Conservation (phyloP, 2,888 invertebrate genomes). For the Hyppa rectilinea region DNA sequence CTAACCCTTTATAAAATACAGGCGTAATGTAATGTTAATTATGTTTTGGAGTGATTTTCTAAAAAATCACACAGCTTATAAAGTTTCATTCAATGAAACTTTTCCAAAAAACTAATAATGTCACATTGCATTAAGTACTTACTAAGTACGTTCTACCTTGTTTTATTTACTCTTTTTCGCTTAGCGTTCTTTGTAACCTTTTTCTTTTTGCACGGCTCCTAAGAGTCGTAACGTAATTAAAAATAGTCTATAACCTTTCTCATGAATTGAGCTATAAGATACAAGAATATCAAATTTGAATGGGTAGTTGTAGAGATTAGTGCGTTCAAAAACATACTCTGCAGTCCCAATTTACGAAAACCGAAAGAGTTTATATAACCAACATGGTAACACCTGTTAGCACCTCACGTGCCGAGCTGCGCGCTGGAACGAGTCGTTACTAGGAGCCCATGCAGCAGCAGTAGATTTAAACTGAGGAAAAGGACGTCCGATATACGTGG, state of each 20-base stretch:
- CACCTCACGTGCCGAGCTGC: no score
- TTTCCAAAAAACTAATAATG: no score
- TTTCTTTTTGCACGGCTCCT: neutral
- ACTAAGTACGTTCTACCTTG: no score
- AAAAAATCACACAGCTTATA: no score
- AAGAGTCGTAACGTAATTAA: neutral
- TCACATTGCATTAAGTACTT: no score
- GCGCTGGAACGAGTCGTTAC: neutral
- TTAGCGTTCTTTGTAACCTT: neutral
- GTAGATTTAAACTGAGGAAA: neutral
- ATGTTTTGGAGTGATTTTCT: no score
- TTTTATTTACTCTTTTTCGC: neutral
- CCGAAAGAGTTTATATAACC: neutral
- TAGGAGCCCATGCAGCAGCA: slow-evolving; percentile 8
- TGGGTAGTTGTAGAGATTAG: neutral
- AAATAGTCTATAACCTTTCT: neutral
- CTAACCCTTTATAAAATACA: no score
- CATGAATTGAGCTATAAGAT: neutral
- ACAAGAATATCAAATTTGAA: neutral
- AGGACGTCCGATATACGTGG: neutral
- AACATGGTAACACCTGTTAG: neutral
- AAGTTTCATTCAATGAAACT: no score
- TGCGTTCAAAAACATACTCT: neutral
- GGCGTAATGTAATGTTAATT: no score
- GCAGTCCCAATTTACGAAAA: neutral